These are phyloP conservation scores for Myripristis jacobus DNA, from an alignment of 2,797 vertebrate genomes.

Conservation along the genomic window DNA sequence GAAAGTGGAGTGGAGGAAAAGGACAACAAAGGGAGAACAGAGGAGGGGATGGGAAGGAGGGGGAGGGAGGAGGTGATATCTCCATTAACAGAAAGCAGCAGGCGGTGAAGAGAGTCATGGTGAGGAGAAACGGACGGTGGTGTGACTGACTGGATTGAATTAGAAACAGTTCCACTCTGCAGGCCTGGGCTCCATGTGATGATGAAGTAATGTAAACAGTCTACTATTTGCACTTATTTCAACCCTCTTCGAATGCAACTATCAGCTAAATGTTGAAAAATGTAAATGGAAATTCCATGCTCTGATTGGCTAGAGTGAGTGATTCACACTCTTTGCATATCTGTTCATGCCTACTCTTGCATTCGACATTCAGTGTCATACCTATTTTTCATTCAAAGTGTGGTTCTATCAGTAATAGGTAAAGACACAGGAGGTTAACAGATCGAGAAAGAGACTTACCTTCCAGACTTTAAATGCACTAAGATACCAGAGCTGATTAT, in stretches of 20 bases:
- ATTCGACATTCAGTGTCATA: conserved; percentile 8
- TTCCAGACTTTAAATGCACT: too few species aligned
- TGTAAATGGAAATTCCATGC: conserved; percentile 48
- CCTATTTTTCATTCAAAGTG: too few species aligned
- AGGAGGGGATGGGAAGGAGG: conserved; percentile 8
- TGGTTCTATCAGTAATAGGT: too few species aligned
- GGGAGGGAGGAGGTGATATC: conserved; percentile 61
- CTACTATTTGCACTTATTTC: conserved; percentile 48
- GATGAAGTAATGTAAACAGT: conserved; percentile 41
- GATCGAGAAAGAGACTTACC: too few species aligned
- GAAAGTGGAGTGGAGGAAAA: conserved; percentile 57
- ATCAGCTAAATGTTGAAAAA: conserved; percentile 36
- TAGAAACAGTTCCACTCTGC: conserved; percentile 57
- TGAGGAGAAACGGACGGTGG: conserved; percentile 48
- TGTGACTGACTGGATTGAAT: conserved; percentile 69
- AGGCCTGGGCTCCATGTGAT: conserved; percentile 37
- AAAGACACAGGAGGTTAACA: too few species aligned
- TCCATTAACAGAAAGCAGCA: conserved; percentile 72
- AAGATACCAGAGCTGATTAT: too few species aligned
- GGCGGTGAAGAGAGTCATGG: conserved; percentile 41
- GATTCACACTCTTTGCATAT: conserved; percentile 10
- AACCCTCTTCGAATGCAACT: conserved; percentile 46
- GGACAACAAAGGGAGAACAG: conserved; percentile 57
- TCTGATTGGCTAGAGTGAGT: conserved; percentile 8
- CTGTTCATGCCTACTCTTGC: conserved; percentile 19